Evolutionary conservation across 2,888 invertebrate species (phyloP), one percentile per base, ranked within the genome.

Genomic region (Microchrysa polita): DNA sequence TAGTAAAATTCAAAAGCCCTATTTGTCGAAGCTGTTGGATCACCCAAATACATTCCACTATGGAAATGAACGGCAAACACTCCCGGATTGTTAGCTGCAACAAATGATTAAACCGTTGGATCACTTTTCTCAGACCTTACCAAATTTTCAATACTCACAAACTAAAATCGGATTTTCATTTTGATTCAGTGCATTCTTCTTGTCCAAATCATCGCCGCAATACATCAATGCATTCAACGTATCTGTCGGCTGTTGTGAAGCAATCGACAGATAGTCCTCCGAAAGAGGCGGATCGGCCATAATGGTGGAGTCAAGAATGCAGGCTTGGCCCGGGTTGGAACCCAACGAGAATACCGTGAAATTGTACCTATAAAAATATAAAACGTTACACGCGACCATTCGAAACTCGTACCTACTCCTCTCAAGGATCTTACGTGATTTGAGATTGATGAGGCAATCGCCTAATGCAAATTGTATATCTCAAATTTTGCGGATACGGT

Each of bases 1-100:
- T 48, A 48, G 16, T 48, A 10, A 48, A 48, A 48, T 10, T 48
- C 48, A n/a, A 48, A 48, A 2, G 48, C 48, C 12, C 48, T 48
- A n/a, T n/a, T 48, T 12, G 12, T n/a, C 48, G 48, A n/a, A n/a
- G 48, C 48, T n/a, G 48, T n/a, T 48, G 48, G 48, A 48, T 48
- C 48, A n/a, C 48, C 48, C 5, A 48, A 5, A 48, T 48, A n/a
- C 16, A n/a, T 48, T 48, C 48, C 48, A 12, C 48, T 48, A n/a
- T 48, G 4, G 48, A 48, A 48, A n/a, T 48, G 48, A 10, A 48
- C 14, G 48, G 48, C 48, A n/a, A 48, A 48, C 12, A 48, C 48
- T 48, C 48, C 48, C 2, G 48, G 48, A 48, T 48, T 48, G 10
- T 48, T 12, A n/a, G 48, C 48, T 48, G 12, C 48, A 48, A 10